Base-by-base conservation (phyloP, 1,140 invertebrate species). In the Bombus difficillimus region DNA sequence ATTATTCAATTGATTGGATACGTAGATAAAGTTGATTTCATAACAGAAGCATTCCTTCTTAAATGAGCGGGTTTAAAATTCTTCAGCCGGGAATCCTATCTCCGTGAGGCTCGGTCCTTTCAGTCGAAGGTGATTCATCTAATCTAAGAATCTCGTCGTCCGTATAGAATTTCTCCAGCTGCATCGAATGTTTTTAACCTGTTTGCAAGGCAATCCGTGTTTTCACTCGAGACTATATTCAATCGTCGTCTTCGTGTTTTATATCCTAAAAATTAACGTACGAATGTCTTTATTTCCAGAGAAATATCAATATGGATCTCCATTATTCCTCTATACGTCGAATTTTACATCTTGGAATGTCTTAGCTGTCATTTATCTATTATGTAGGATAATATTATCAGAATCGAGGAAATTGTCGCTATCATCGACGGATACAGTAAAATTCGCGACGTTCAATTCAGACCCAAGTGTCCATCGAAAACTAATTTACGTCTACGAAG, bases 111-210 rank as follows among this genome's bases (percentile, higher is more conserved):
- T 77, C 41, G 41, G 86, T 84, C 83, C 85, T 83, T 89, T 62
- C 77, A 68, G 75, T 88, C 81, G 84, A 74, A 81, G 86, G 79
- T 87, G 83, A 92, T 90, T 92, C 88, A 73, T 89, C 90, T 90
- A 88, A 87, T 90, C 88, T 91, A 75, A 81, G 32, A 92, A 92
- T 87, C 90, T 92, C 84, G 83, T 87, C 84, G 84, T 79, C 69
- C 85, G 87, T 90, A 92, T 91, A 88, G 86, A 69, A 87, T 92
- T 91, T 92, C 91, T 64, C 37, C 78, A 64, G 78, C 83, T 87
- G 81, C 90, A 92, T 92, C 88, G 88, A 88, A 91, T 92, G 91
- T 92, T 91, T 90, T 79, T 83, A 71, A 78, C 62, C 75, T 76
- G 83, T 87, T 71, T 43, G 37, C 41, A 39, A 64, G 22, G 62